Evolutionary conservation across 2,888 invertebrate species (phyloP).

Genomic region (Clostera curtula): DNA sequence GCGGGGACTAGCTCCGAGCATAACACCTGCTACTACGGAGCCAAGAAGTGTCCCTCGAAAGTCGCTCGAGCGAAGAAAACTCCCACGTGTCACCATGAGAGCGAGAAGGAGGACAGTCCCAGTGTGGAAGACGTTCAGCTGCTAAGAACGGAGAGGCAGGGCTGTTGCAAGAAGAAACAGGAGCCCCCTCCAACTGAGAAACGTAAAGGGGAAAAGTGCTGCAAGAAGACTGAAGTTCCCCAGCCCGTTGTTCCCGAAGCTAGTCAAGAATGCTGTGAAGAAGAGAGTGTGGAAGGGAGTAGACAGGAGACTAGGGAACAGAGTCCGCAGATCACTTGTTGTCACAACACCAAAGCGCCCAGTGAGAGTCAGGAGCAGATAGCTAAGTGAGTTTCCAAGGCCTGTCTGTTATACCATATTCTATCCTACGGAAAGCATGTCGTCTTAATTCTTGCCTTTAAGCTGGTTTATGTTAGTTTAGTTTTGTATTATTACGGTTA

Average conservation of each 20-base stretch:
- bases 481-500: no score
- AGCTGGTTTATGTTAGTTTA: no score
- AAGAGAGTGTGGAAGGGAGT: slow-evolving; percentile 18
- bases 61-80: slow-evolving; percentile 45
- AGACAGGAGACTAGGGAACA: slow-evolving; percentile 36
- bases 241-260: slow-evolving; percentile 22
- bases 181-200: slow-evolving; percentile 39
- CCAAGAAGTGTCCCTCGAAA: slow-evolving; percentile 55
- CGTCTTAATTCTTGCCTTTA: no score
- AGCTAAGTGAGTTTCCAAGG: slow-evolving; percentile 23
- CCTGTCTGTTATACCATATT: no score
- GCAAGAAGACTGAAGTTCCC: slow-evolving; percentile 25
- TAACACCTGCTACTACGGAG: slow-evolving; percentile 52
- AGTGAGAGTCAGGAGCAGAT: slow-evolving; percentile 63
- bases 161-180: slow-evolving; percentile 49
- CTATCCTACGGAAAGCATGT: no score
- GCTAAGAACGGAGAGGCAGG: slow-evolving; percentile 40
- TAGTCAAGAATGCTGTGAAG: slow-evolving; percentile 24
- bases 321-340: slow-evolving; percentile 58
- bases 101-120: slow-evolving; percentile 50
- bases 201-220: slow-evolving; percentile 35
- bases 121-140: slow-evolving; percentile 54
- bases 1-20: slow-evolving; percentile 28
- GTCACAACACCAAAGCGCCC: slow-evolving; percentile 36
- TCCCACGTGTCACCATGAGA: slow-evolving; percentile 31